Percentiles rank a stretch among this genome's conserved stretches.
Evolutionary conservation across 2,113 vertebrate species (phyloP).

Genomic region (Athene cunicularia): DNA sequence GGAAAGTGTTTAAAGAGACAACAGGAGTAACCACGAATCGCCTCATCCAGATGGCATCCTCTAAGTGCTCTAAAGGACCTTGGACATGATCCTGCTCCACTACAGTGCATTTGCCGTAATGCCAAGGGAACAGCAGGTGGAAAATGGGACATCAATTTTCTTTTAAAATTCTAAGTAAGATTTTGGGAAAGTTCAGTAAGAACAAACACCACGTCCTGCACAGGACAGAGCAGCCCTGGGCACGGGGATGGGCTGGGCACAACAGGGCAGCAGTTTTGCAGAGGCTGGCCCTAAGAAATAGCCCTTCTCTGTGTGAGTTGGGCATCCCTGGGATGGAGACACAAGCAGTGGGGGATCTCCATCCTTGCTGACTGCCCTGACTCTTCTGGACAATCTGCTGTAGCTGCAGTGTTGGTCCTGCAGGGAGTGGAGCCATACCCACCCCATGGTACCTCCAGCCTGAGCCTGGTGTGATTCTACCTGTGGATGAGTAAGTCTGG

Average conservation of each 20-base stretch:
- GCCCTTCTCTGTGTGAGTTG: background rate
- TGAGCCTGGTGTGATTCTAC: background rate
- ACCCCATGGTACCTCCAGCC: background rate
- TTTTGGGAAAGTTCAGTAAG: background rate
- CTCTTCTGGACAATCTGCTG: background rate
- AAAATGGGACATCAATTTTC: background rate
- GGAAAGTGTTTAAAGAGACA: background rate
- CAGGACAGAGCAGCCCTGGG: background rate
- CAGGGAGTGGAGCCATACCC: rapidly evolving
- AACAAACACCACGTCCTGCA: background rate
- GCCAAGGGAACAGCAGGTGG: background rate
- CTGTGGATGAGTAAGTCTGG: background rate
- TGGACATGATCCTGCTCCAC: background rate
- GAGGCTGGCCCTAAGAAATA: background rate
- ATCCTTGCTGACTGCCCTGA: background rate
- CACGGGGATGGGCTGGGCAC: background rate
- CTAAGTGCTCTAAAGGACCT: background rate
- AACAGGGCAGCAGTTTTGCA: background rate
- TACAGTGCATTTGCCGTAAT: background rate
- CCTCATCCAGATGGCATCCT: background rate
- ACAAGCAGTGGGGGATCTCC: background rate
- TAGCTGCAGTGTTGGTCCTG: background rate
- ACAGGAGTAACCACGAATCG: background rate
- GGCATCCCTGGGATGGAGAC: no score
- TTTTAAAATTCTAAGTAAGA: background rate